Evolutionary conservation across 2,113 vertebrate species (phyloP), one percentile per base, ranked within the genome.

Genomic region (Oriolus oriolus): DNA sequence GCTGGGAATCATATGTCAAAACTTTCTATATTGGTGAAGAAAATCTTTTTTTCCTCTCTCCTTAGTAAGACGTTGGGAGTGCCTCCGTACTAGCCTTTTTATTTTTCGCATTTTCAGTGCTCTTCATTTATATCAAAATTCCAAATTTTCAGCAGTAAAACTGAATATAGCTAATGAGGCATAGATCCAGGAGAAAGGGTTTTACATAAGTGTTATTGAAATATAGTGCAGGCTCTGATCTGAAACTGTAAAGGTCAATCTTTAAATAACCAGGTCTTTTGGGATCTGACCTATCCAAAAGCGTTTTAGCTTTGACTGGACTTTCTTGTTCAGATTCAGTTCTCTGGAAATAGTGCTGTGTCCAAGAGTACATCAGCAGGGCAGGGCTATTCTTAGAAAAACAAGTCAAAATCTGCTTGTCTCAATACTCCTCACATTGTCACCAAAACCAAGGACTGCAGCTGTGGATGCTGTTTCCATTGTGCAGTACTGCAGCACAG

Each of bases 341-440:
- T 76, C 64, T 87, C 87, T 85, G 56, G 33, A 92, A 91, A 73
- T 73, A 70, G 41, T 93, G 30, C 44, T 21, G 26, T 83, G 68
- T 93, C 94, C 91, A 92, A 82, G 77, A 91, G 83, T n/a, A 96
- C 80, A 92, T 95, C 96, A 94, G 84, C 37, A 8, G 85, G 78
- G 50, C 89, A 96, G n/a, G n/a, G 41, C 94, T 98, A 96, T 97
- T 96, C 96, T 89, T 93, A 96, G 95, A 92, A 45, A 16, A 90
- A 78, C 5, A 19, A 96, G 89, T 86, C 94, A 95, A 90, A 97
- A 97, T 81, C 96, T 95, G 75, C 95, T 93, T 89, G 88, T 96
- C 87, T 95, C 97, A 82, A 89, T 96, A 73, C 64, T 97, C 92
- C 85, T 94, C 91, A 92, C 93, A 95, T 81, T 95, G 95, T 97